These are phyloP conservation scores for Drosophila teissieri DNA, from an alignment of 1,140 invertebrate species.

Conservation along the genomic window DNA sequence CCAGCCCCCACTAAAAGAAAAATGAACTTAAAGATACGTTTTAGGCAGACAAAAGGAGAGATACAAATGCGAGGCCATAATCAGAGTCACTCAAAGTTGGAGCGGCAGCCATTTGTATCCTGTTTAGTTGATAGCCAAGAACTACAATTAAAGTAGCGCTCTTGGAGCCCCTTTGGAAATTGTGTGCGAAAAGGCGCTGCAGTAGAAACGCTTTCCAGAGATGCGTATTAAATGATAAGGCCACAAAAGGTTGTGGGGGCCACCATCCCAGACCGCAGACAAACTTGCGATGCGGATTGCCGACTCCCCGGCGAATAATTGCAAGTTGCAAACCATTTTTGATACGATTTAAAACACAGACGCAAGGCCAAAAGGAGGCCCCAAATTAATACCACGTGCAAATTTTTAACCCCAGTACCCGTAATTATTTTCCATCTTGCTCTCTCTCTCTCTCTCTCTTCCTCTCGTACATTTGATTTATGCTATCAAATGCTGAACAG, in stretches of 20 bases:
- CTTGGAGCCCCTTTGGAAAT: slow-evolving; percentile 21
- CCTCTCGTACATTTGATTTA: slow-evolving; percentile 68
- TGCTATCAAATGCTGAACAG: slow-evolving; percentile 58
- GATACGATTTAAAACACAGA: slow-evolving; percentile 72
- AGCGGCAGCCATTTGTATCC: slow-evolving; percentile 58
- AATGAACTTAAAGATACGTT: slow-evolving; percentile 68
- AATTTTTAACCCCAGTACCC: slow-evolving; percentile 64
- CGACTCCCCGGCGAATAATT: slow-evolving; percentile 48
- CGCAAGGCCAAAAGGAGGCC: slow-evolving; percentile 18
- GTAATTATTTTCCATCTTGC: slow-evolving; percentile 70
- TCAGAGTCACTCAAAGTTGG: slow-evolving; percentile 61
- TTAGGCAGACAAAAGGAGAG: slow-evolving; percentile 47
- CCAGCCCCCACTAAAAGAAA: slow-evolving; percentile 58
- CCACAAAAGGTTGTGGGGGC: slow-evolving; percentile 50
- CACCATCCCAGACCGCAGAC: slow-evolving; percentile 43
- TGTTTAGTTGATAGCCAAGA: slow-evolving; percentile 66
- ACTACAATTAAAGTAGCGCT: slow-evolving; percentile 61
- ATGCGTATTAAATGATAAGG: slow-evolving; percentile 79
- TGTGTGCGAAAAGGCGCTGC: slow-evolving; percentile 59
- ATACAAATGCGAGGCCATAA: slow-evolving; percentile 57
- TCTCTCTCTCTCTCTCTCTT: background rate
- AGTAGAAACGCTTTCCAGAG: slow-evolving; percentile 57
- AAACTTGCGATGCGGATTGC: slow-evolving; percentile 30
- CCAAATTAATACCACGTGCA: slow-evolving; percentile 75
- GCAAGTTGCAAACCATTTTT: slow-evolving; percentile 67